These are phyloP conservation scores for Eupithecia centaureata DNA, from an alignment of 2,888 invertebrate genomes.

Conservation along the genomic window DNA sequence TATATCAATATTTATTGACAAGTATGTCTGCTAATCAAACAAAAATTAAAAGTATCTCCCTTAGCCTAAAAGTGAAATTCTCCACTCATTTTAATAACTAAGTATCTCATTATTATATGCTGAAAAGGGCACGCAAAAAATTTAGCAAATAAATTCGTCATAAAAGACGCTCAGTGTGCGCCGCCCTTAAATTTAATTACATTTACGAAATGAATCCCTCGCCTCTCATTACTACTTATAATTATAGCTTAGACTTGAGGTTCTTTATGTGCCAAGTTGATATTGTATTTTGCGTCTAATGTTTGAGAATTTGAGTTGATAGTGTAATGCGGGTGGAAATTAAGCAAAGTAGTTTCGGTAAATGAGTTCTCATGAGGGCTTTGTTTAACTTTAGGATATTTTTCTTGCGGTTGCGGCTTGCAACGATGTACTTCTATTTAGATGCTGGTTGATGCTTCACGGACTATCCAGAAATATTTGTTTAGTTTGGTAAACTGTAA, in stretches of 20 bases:
- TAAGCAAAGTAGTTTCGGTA: neutral
- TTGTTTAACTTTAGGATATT: slow-evolving; percentile 4
- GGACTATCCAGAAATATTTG: neutral
- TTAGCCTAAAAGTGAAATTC: neutral
- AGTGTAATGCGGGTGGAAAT: slow-evolving; percentile 14
- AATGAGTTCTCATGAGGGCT: neutral
- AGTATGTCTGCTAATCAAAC: neutral
- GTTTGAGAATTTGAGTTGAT: slow-evolving; percentile 46
- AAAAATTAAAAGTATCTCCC: neutral
- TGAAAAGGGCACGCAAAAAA: slow-evolving; percentile 24
- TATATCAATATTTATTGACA: neutral
- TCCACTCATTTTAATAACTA: neutral
- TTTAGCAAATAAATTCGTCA: slow-evolving; percentile 38
- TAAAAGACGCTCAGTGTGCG: slow-evolving; percentile 36
- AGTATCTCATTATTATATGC: slow-evolving; percentile 16
- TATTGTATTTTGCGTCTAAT: slow-evolving; percentile 55
- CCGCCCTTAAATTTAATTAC: slow-evolving; percentile 54
- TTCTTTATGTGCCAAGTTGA: slow-evolving; percentile 52
- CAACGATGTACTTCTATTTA: neutral
- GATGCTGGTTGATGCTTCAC: neutral
- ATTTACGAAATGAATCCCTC: slow-evolving; percentile 47
- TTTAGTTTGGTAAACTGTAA: neutral
- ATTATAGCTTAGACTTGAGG: slow-evolving; percentile 49
- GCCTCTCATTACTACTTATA: slow-evolving; percentile 53
- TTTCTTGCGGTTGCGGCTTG: neutral